Base-by-base conservation (phyloP, 2,797 vertebrate genomes). In the Muraenolepis orangiensis region DNA sequence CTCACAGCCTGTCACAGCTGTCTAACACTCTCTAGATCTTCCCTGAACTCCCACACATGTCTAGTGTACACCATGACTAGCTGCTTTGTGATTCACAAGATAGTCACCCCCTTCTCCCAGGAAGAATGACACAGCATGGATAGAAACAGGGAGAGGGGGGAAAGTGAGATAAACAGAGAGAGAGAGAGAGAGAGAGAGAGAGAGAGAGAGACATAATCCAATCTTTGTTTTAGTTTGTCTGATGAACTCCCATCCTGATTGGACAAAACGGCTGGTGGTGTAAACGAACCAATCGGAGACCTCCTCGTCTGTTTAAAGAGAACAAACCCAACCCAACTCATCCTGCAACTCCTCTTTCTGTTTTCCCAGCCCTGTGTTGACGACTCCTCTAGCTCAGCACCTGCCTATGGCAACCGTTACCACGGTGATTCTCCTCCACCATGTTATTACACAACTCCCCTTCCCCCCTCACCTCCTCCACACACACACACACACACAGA, bases 1-100 rank as follows among this genome's bases (percentile, higher is more conserved):
- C 69, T 46, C 61, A 1, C 38, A 29, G 1, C 23, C 4, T 23
- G 26, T 28, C 66, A 28, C 66, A 28, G n/a, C 46, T 51, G 28
- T 31, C 66, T 95, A 94, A 84, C 93, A 93, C 92, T 67, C 26
- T 70, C 94, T 94, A 93, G 94, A 93, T 93, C 91, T 94, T 89
- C 87, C 90, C 90, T 61, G 57, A 20, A 80, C 82, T 82, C 82
- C 90, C 81, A 86, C 79, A 78, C 84, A 72, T 75, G 84, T 86
- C 84, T 88, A 78, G 90, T 83, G 92, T 84, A 90, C 89, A 81
- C 90, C 40, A 42, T 42, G 13, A 74, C 61, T 75, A 73, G 79
- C 76, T 23, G 38, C 61, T 76, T 90, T 82, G 69, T 73, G 88
- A 92, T 92, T 91, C 91, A 93, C 84, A 90, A 90, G 87, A 90